Percentiles rank a stretch among this genome's conserved stretches.
Conservation (phyloP, 2,888 invertebrate species). For the Melanargia galathea region DNA sequence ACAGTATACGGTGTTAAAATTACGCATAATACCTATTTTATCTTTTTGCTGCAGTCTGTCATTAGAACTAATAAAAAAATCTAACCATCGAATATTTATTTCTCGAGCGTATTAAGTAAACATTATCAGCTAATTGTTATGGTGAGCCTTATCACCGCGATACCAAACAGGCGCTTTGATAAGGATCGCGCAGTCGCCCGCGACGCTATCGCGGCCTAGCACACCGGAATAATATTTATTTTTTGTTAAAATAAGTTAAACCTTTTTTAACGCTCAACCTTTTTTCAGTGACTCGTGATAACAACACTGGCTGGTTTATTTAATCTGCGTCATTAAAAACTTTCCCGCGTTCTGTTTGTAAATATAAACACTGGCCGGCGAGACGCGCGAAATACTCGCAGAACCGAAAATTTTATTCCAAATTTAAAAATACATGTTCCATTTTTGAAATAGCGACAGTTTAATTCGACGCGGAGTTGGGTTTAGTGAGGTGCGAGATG, state of each 20-base stretch:
- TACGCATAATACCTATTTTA: too few relatives aligned
- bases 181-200: constrained; percentile 61
- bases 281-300: constrained; percentile 5
- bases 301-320: constrained; percentile 29
- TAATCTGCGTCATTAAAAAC: constrained; percentile 37
- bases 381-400: constrained; percentile 32
- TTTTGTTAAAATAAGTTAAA: constrained; percentile 19
- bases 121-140: constrained; percentile 69
- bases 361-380: constrained; percentile 27
- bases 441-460: constrained; percentile 25
- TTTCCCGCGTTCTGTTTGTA: constrained; percentile 34
- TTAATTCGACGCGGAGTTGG: constrained; percentile 26
- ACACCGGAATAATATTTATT: constrained; percentile 35
- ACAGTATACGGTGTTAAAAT: too few relatives aligned
- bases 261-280: constrained; percentile 19
- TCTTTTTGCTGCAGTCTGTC: too few relatives aligned
- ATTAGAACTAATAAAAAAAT: too few relatives aligned
- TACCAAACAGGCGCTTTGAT: constrained; percentile 58
- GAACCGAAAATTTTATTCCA: constrained; percentile 15
- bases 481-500: constrained; percentile 55
- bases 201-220: constrained; percentile 48
- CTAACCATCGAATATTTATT: constrained; percentile 3
- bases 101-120: constrained; percentile 29
- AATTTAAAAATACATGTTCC: constrained; percentile 22
- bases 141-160: constrained; percentile 69